Percentiles rank a stretch among this genome's conserved stretches.
Evolutionary conservation across 2,797 vertebrate genomes (phyloP).

Genomic region (Neopelma chrysocephalum): DNA sequence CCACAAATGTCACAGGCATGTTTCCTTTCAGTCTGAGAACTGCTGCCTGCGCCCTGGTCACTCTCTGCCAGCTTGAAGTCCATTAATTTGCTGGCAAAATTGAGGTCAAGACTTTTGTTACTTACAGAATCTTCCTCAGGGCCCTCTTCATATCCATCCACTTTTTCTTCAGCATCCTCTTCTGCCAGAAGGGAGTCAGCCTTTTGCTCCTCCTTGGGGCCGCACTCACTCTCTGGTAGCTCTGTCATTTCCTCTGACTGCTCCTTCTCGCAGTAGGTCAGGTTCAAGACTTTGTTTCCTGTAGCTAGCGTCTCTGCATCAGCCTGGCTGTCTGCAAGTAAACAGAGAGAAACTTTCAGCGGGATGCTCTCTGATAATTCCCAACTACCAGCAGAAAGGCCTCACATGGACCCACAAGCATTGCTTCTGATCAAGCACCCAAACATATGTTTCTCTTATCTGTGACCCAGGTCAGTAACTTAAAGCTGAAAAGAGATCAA

Average conservation of each 20-base stretch:
- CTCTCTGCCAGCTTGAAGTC: slow-evolving; percentile 87
- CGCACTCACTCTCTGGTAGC: neutral
- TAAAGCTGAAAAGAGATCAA: neutral
- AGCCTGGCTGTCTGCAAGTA: slow-evolving; percentile 85
- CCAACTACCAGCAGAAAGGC: neutral
- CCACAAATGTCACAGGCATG: slow-evolving; percentile 86
- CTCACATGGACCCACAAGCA: fast-evolving
- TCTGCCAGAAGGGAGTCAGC: slow-evolving; percentile 29
- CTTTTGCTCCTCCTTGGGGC: slow-evolving; percentile 9
- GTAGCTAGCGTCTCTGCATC: slow-evolving; percentile 77
- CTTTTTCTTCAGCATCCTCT: slow-evolving; percentile 26
- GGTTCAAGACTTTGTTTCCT: slow-evolving; percentile 79
- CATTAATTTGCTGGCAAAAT: slow-evolving; percentile 93
- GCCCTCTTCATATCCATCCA: slow-evolving; percentile 74
- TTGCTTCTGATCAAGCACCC: neutral
- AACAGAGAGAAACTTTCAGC: slow-evolving; percentile 37
- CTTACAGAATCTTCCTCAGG: slow-evolving; percentile 86
- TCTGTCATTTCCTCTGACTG: slow-evolving; percentile 20
- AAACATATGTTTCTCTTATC: neutral
- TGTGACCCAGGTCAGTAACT: neutral
- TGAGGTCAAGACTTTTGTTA: slow-evolving; percentile 94
- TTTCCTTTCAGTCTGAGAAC: slow-evolving; percentile 70
- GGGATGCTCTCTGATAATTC: neutral
- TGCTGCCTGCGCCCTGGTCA: slow-evolving; percentile 56
- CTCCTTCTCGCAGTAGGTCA: slow-evolving; percentile 74